Evolutionary conservation across 2,113 vertebrate genomes (phyloP).

Genomic region (Notothenia rossii): DNA sequence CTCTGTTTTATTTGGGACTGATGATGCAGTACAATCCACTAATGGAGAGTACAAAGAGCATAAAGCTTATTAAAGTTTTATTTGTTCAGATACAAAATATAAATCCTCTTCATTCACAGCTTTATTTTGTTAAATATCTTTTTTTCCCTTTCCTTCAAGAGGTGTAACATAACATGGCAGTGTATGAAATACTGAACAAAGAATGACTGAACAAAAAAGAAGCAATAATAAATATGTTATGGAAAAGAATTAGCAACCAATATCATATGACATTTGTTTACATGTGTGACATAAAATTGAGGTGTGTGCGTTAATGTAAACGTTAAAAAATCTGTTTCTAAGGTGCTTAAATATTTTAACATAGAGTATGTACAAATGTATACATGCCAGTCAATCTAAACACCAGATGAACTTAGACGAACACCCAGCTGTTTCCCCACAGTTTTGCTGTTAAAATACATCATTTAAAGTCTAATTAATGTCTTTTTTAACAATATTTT

Average conservation of each 20-base stretch:
- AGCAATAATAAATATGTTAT: slow-evolving; percentile 42
- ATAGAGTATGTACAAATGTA: slow-evolving; percentile 62
- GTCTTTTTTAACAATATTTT: not conserved
- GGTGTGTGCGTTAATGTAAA: slow-evolving; percentile 39
- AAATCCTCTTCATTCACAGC: slow-evolving; percentile 27
- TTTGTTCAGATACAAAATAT: slow-evolving; percentile 39
- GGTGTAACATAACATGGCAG: slow-evolving; percentile 29
- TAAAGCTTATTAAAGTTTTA: slow-evolving; percentile 32
- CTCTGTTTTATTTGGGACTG: slow-evolving; percentile 23
- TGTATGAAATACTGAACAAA: slow-evolving; percentile 35
- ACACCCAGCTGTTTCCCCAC: slow-evolving; percentile 1
- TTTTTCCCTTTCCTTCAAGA: not conserved
- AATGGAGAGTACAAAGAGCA: not conserved
- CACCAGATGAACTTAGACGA: not conserved
- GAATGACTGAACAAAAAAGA: slow-evolving; percentile 10
- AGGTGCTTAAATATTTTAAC: slow-evolving; percentile 29
- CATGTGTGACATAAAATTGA: slow-evolving; percentile 39
- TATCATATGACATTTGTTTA: slow-evolving; percentile 37
- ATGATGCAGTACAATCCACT: slow-evolving; percentile 17
- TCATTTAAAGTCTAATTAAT: not conserved
- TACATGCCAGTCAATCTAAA: slow-evolving; percentile 42
- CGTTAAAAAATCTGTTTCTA: slow-evolving; percentile 45
- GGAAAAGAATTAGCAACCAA: slow-evolving; percentile 3
- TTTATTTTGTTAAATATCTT: not conserved
- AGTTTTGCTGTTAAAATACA: not conserved